Evolutionary conservation across 2,888 invertebrate species (phyloP), one percentile per base, ranked within the genome.

Genomic region (Silvanus unidentatus): DNA sequence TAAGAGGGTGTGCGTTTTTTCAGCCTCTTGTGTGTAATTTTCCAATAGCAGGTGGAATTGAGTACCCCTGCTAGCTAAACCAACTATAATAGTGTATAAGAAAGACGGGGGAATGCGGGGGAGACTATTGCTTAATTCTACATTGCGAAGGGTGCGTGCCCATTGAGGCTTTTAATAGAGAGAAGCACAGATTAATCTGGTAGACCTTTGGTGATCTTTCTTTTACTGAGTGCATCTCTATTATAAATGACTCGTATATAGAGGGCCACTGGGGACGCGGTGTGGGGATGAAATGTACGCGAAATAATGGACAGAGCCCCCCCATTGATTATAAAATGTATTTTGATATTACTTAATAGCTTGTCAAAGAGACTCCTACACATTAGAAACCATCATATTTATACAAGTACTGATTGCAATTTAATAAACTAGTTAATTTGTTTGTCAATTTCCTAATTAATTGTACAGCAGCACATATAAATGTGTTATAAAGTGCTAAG

Each of bases 111-210:
- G 30, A 16, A 43, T 22, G 11, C 42, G 44, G 13, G 43, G 38
- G 40, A 42, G 41, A 10, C 27, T 32, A 12, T 12, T 32, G 50
- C 47, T 62, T 63, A 59, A 59, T 58, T 60, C 56, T 49, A 48
- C 55, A 52, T 41, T 29, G 44, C 36, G 39, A 55, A 53, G 57
- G 57, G 59, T 62, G 65, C 65, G 63, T 65, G 67, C 59, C 65
- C 60, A 64, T 64, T 65, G 66, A 63, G 62, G 68, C 68, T 65
- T 65, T 67, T 69, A 69, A 69, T 69, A 68, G 66, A 62, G 62
- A 64, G 65, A 13, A 37, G 68, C 66, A 64, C 63, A 66, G 67
- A 69, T 69, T 69, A 69, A 70, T 70, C 68, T 61, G 62, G 60
- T 57, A 60, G 64, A 62, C 66, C 63, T 64, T 64, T 60, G 62